Conservation (phyloP, 2,888 invertebrate species). For the Limenitis camilla region DNA sequence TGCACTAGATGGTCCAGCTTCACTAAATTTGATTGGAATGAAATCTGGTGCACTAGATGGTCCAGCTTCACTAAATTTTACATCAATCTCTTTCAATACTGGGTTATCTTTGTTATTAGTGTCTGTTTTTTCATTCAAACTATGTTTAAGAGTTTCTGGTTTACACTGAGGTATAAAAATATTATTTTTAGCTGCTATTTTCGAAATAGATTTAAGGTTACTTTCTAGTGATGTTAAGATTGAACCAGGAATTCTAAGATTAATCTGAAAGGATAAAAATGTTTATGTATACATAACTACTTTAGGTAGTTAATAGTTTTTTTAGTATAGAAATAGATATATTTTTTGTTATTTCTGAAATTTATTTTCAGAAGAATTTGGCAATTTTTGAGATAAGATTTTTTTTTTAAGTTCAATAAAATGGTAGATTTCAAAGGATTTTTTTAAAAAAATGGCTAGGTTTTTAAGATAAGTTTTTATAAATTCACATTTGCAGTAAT, state of each 20-base stretch:
- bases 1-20: slow-evolving; percentile 20
- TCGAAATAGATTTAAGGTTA: slow-evolving; percentile 40
- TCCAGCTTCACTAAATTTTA: not conserved
- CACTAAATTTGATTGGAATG: not conserved
- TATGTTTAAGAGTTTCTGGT: slow-evolving; percentile 22
- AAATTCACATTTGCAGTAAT: too few relatives aligned
- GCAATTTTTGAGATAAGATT: too few relatives aligned
- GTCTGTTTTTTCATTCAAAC: slow-evolving; percentile 1
- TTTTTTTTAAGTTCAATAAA: too few relatives aligned
- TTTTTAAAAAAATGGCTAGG: too few relatives aligned
- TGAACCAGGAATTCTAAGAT: slow-evolving; percentile 41
- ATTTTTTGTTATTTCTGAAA: too few relatives aligned
- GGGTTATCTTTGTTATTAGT: not conserved
- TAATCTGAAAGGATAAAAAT: slow-evolving; percentile 38
- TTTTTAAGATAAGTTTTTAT: too few relatives aligned
- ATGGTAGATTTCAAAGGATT: too few relatives aligned
- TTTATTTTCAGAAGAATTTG: too few relatives aligned
- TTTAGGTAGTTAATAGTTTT: too few relatives aligned
- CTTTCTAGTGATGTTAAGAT: slow-evolving; percentile 37
- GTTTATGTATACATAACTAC: too few relatives aligned
- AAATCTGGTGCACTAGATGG: not conserved
- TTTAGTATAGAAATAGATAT: too few relatives aligned
- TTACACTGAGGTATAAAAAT: slow-evolving; percentile 35
- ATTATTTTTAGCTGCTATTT: slow-evolving; percentile 37
- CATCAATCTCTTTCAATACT: too few relatives aligned